Base-by-base conservation (phyloP, 2,797 vertebrate species). In the Danio aesculapii region DNA sequence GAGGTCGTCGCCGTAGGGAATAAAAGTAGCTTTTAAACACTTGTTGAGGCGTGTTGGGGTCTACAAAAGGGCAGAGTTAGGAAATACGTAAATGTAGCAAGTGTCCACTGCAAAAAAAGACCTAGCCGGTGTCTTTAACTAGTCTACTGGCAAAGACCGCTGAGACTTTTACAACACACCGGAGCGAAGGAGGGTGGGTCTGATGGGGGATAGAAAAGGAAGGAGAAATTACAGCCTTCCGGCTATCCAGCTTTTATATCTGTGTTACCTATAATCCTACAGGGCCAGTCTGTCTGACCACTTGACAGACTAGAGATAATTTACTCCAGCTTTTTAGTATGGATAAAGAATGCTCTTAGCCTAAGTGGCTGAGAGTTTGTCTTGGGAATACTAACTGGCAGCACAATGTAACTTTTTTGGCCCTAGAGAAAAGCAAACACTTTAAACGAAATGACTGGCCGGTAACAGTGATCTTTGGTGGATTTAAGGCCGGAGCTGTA, bases 271-370 rank as follows among this genome's bases (percentile, higher is more conserved):
- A 94, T 92, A 94, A 94, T 93, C 91, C 88, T 88, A 77, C 79
- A 92, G 87, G 91, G 91, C 89, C 90, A 92, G 88, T 88, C 90
- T 92, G 91, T 93, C 93, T 94, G 92, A 90, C 91, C 90, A 87
- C 90, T 93, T 88, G 82, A 90, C 87, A 86, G 75, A 83, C 78
- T 84, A 84, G 46, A 69, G 81, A 91, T 89, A 81, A 93, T 90
- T 90, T 89, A 93, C 79, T 77, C 75, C 21, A 68, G 86, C 75
- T 89, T 90, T 86, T 77, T 86, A 30, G 77, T 81, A 73, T 69
- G 41, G 67, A 80, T 89, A 86, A 87, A 91, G 85, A 88, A 76
- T 74, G 55, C 83, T 84, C 86, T 82, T 66, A 85, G 62, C 58
- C 79, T 84, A 85, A 86, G 80, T 86, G 83, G 70, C 47, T 61